Base-by-base conservation (phyloP, 2,888 invertebrate genomes). In the Meliscaeva auricollis region DNA sequence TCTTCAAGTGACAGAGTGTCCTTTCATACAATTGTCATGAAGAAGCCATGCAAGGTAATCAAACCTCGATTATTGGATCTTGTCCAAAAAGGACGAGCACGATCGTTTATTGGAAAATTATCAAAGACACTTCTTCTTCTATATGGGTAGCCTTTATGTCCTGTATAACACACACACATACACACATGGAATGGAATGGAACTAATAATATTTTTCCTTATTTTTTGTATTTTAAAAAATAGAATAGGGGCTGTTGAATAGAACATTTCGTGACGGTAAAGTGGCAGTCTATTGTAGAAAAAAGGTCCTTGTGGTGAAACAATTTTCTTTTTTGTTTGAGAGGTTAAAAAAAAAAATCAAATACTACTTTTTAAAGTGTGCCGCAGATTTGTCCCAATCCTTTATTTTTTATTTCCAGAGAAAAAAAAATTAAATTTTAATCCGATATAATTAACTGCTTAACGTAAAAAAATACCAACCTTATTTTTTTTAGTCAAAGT, bases 31-130 rank as follows among this genome's bases (percentile, higher is more conserved):
- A 62, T 54, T 54, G 62, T 50, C 32, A 66, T 60, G n/a, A 13
- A 54, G 48, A 48, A 56, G 54, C 74, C 30, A 26, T 6, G 48
- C 41, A 30, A 64, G 52, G 64, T 48, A 70, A 81, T 81, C 76
- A 64, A 75, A 81, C 64, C 46, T 66, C 70, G 62, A 76, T 66
- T 66, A 66, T 70, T 76, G 75, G 81, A 70, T 81, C 56, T 46
- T 66, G 76, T 70, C 56, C 70, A 46, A 50, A 17, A 20, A 48
- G 38, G 38, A 38, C 38, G 62, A 70, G 64, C 8, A 66, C 56
- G 48, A 69, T 69, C 52, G 17, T 13, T 20, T 11, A 8, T 26
- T 44, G 32, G 73, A 26, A 73, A 80, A 78, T 48, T 35, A 73
- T 68, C 15, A 30, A 26, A 62, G 44, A 44, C 26, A 50, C 50